Evolutionary conservation across 2,113 vertebrate genomes (phyloP).

Genomic region (Lepus europaeus): DNA sequence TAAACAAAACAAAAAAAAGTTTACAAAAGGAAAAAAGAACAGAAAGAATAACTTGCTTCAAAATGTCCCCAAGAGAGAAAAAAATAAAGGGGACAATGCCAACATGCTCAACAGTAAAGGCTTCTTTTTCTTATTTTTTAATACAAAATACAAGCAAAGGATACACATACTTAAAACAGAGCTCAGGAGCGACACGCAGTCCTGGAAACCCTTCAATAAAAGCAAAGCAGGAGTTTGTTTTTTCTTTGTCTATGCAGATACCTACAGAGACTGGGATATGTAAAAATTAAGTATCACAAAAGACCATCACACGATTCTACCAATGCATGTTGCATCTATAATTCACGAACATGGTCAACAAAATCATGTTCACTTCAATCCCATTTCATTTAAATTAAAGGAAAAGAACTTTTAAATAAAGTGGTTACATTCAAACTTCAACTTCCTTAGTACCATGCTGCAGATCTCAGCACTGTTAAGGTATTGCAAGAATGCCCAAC

Average conservation of each 20-base stretch:
- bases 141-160: conserved; percentile 93
- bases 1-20: conserved; percentile 91
- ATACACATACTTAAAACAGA: conserved; percentile 90
- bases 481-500: conserved; percentile 82
- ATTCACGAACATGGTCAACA: conserved; percentile 88
- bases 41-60: conserved; percentile 91
- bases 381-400: conserved; percentile 81
- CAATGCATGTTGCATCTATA: conserved; percentile 88
- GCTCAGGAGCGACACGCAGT: conserved; percentile 89
- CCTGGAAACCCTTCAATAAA: conserved; percentile 88
- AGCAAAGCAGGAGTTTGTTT: conserved; percentile 87
- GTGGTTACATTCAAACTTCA: conserved; percentile 89
- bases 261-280: conserved; percentile 90
- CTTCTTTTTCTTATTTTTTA: conserved; percentile 88
- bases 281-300: conserved; percentile 89
- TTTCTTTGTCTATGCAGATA: conserved; percentile 88
- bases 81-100: conserved; percentile 88
- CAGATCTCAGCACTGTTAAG: conserved; percentile 82
- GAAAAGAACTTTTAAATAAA: conserved; percentile 87
- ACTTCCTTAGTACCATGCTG: conserved; percentile 87
- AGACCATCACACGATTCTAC: conserved; percentile 89
- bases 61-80: conserved; percentile 88
- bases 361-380: conserved; percentile 89
- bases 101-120: conserved; percentile 91
- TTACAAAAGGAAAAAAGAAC: conserved; percentile 93